A percentile compares a stretch with the other conserved stretches of the same genome.
These are phyloP conservation scores for Acanthosoma haemorrhoidale DNA, from an alignment of 2,888 invertebrate species.

Conservation along the genomic window DNA sequence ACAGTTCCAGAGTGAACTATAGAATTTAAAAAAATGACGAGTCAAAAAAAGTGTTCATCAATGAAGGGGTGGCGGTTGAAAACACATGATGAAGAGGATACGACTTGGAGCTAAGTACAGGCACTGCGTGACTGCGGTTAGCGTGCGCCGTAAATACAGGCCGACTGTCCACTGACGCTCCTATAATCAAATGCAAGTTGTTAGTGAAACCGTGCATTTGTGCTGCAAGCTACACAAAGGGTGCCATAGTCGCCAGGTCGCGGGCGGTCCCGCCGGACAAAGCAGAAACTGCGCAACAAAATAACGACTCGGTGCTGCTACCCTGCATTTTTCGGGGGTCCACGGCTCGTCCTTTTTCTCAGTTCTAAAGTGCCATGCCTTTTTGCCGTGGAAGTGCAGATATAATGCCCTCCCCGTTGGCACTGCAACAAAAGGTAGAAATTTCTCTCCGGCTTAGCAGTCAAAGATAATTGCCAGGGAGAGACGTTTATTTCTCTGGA, in stretches of 20 bases:
- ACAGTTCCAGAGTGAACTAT: no score
- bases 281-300: background rate
- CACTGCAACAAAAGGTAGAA: constrained; percentile 1
- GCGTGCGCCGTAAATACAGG: background rate
- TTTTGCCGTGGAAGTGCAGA: background rate
- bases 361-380: no score
- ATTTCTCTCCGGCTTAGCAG: constrained; percentile 1
- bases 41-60: no score
- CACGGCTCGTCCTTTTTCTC: background rate
- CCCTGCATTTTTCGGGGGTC: constrained; percentile 14
- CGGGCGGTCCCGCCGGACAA: no score
- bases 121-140: background rate
- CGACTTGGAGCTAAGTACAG: background rate
- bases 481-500: constrained; percentile 20
- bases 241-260: no score
- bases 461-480: constrained; percentile 20
- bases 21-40: no score
- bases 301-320: no score
- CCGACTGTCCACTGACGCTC: background rate
- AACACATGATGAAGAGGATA: background rate
- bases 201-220: no score
- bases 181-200: constrained; percentile 1
- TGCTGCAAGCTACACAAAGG: no score
- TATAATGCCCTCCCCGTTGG: background rate
- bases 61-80: no score